Evolutionary conservation across 2,888 invertebrate species (phyloP).

Genomic region (Physocephala rufipes): DNA sequence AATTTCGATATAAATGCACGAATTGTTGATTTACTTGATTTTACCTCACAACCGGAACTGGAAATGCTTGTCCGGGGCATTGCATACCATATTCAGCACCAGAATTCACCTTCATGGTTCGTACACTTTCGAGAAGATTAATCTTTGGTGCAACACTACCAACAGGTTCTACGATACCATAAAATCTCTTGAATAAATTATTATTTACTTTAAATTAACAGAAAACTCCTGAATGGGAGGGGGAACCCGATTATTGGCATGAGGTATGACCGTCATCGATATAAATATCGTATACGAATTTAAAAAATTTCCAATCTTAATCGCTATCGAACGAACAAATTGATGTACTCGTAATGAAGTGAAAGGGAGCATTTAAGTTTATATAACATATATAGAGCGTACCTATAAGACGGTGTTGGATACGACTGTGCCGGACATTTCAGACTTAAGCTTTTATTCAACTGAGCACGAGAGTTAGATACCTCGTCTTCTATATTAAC

Average conservation of each 20-base stretch:
- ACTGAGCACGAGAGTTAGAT: constrained; percentile 54
- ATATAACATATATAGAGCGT: too few species aligned
- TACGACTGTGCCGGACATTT: constrained; percentile 80
- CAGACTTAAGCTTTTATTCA: constrained; percentile 69
- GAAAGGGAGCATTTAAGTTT: too few species aligned
- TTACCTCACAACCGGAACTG: constrained; percentile 76
- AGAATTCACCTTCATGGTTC: constrained; percentile 65
- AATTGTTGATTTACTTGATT: constrained; percentile 3
- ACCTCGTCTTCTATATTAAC: constrained; percentile 69
- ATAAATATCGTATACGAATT: constrained; percentile 73
- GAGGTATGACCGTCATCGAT: constrained; percentile 81
- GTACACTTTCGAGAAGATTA: constrained; percentile 68
- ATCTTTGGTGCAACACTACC: constrained; percentile 70
- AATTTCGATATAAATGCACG: not conserved
- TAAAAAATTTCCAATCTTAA: constrained; percentile 71
- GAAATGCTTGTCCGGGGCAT: constrained; percentile 80
- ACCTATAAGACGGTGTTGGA: constrained; percentile 80
- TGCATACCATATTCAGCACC: constrained; percentile 71
- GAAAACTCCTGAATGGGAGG: constrained; percentile 27
- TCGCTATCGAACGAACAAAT: too few species aligned
- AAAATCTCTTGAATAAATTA: not conserved
- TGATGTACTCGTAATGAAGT: too few species aligned
- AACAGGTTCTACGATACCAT: constrained; percentile 60
- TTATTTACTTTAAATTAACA: not conserved
- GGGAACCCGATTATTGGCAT: constrained; percentile 67